Evolutionary conservation across 2,888 invertebrate genomes (phyloP).

Genomic region (Mesorhabditis sp.): DNA sequence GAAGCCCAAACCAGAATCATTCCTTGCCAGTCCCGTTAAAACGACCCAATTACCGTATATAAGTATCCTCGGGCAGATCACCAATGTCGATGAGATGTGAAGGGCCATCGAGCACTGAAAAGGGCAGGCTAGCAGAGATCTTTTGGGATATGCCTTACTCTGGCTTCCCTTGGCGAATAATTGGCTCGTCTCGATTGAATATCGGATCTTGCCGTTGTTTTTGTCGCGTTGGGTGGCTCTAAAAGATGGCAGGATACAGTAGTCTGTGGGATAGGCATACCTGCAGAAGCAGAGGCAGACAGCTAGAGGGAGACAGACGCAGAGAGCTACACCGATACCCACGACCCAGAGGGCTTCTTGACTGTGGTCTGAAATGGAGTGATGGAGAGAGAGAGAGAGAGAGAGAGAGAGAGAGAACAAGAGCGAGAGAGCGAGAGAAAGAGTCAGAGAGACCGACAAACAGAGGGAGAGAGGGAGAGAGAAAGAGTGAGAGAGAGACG

Average conservation of each 20-base stretch:
- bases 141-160: conserved; percentile 10
- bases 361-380: not conserved
- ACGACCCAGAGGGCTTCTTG: not conserved
- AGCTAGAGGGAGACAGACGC: not conserved
- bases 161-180: conserved; percentile 22
- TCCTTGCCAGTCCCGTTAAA: too few relatives aligned
- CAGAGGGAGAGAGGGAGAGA: too few relatives aligned
- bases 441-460: too few relatives aligned
- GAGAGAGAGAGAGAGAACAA: too few relatives aligned
- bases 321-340: not conserved
- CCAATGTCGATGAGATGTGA: conserved; percentile 26
- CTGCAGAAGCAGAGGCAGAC: conserved; percentile 10
- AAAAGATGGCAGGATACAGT: conserved; percentile 6
- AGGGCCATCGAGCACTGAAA: conserved; percentile 20
- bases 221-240: conserved; percentile 20
- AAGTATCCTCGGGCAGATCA: conserved; percentile 31
- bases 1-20: too few relatives aligned
- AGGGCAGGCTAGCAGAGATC: too few relatives aligned
- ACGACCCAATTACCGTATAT: conserved; percentile 18
- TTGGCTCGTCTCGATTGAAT: conserved; percentile 36
- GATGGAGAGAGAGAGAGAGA: not conserved
- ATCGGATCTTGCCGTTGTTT: conserved; percentile 12
- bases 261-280: conserved; percentile 3
- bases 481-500: too few relatives aligned
- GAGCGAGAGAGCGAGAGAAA: too few relatives aligned